These are phyloP conservation scores for Holacanthus passer DNA, from an alignment of 2,113 vertebrate species.

Conservation along the genomic window DNA sequence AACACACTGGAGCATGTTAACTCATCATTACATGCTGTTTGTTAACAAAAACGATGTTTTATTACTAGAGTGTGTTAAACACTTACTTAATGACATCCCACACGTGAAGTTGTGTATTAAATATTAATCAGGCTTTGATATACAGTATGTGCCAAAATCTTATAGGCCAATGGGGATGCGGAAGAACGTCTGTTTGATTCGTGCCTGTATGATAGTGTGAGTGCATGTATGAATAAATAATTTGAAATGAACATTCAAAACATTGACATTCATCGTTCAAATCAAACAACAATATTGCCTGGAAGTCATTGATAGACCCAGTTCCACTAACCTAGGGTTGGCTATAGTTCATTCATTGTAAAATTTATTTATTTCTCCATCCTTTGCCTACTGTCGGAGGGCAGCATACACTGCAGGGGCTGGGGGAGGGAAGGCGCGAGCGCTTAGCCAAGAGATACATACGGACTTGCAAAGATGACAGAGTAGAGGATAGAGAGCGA, in stretches of 20 bases:
- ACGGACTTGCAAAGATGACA: constrained; percentile 81
- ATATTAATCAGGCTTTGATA: constrained; percentile 26
- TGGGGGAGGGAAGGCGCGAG: constrained; percentile 73
- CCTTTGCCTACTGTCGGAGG: constrained; percentile 78
- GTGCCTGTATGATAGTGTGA: constrained; percentile 1
- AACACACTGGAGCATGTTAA: constrained; percentile 75
- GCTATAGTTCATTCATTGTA: constrained; percentile 39
- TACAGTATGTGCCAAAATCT: constrained; percentile 20
- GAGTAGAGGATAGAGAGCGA: constrained; percentile 73
- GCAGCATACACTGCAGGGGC: constrained; percentile 83
- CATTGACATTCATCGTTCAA: constrained; percentile 63
- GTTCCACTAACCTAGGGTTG: constrained; percentile 40
- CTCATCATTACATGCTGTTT: constrained; percentile 62
- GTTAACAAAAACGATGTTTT: constrained; percentile 40
- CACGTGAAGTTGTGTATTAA: constrained; percentile 15
- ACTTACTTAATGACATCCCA: constrained; percentile 33
- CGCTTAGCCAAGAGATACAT: constrained; percentile 81
- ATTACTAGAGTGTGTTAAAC: constrained; percentile 27
- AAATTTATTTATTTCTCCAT: constrained; percentile 71
- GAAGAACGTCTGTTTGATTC: neutral
- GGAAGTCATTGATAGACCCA: constrained; percentile 76
- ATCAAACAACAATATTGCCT: constrained; percentile 64
- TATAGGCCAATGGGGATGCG: neutral
- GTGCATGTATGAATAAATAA: constrained; percentile 21
- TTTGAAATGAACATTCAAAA: constrained; percentile 65